phyloP scores from a whole-genome alignment of 2,888 invertebrate species.

The Corbicula japonica region DNA sequence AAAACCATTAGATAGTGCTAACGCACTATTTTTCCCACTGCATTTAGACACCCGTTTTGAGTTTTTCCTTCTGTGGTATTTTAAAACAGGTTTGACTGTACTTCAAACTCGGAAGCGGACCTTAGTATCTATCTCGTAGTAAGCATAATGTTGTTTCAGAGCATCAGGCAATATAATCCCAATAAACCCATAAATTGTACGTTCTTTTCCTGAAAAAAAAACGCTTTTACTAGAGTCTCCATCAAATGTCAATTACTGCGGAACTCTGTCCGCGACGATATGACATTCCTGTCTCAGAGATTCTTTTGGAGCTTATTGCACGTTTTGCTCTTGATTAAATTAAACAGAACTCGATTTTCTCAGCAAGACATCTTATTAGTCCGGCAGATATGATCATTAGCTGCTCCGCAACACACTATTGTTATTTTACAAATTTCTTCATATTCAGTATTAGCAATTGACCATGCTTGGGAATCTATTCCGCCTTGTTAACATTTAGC shows the following conservation, averaged over 20 bases:
- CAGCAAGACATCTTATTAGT: slow-evolving; percentile 70
- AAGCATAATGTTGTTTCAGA: no score
- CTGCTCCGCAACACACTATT: slow-evolving; percentile 50
- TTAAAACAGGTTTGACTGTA: no score
- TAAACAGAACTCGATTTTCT: slow-evolving; percentile 62
- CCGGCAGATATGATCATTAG: slow-evolving; percentile 72
- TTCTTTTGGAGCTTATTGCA: slow-evolving; percentile 36
- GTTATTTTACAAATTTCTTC: slow-evolving; percentile 63
- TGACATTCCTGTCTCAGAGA: slow-evolving; percentile 19
- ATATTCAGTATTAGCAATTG: slow-evolving; percentile 69
- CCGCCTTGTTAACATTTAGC: slow-evolving; percentile 45
- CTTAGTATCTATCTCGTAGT: no score
- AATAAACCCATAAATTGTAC: no score
- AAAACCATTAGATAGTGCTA: no score
- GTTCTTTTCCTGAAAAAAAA: no score
- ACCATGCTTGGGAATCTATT: slow-evolving; percentile 54
- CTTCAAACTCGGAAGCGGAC: no score
- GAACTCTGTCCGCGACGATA: slow-evolving; percentile 5
- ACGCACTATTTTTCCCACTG: no score
- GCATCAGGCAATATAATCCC: no score
- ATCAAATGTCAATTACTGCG: slow-evolving; percentile 19
- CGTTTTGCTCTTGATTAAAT: slow-evolving; percentile 66
- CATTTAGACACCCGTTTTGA: no score
- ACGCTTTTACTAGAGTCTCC: slow-evolving; percentile 17
- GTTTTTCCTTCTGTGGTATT: no score